A percentile compares a stretch with the other conserved stretches of the same genome.
These are phyloP conservation scores for Cepphus grylle DNA, from an alignment of 2,113 vertebrate species.

Conservation along the genomic window DNA sequence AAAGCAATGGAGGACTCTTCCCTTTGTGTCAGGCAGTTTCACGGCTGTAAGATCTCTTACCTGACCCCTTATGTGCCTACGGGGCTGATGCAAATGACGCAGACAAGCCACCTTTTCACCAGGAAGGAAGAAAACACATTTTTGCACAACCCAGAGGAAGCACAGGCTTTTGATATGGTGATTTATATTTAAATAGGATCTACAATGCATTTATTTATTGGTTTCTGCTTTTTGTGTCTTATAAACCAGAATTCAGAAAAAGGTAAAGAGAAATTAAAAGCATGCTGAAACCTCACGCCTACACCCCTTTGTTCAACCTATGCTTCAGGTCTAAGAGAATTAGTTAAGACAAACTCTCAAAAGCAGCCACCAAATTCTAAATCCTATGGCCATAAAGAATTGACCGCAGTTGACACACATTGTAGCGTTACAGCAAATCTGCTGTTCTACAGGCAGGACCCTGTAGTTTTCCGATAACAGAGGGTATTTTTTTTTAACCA, in stretches of 20 bases:
- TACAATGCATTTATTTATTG: background rate
- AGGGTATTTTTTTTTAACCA: background rate
- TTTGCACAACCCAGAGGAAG: background rate
- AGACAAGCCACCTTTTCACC: background rate
- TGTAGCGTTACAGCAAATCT: background rate
- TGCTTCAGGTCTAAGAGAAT: background rate
- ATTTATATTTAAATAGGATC: background rate
- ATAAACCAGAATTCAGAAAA: background rate
- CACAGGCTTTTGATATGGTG: background rate
- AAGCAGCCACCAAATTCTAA: background rate
- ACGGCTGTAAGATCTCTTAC: background rate
- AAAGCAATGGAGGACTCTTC: background rate
- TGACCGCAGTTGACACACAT: background rate
- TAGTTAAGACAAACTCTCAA: background rate
- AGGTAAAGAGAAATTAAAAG: background rate
- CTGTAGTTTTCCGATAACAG: background rate
- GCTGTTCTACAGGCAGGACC: background rate
- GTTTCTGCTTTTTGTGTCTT: background rate
- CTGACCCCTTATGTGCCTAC: background rate
- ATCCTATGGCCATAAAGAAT: background rate
- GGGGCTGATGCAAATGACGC: background rate
- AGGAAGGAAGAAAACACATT: background rate
- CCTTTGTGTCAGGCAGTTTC: background rate
- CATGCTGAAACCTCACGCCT: background rate
- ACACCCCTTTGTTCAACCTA: background rate